Evolutionary conservation across 2,888 invertebrate genomes (phyloP).

Genomic region (Busseola fusca): DNA sequence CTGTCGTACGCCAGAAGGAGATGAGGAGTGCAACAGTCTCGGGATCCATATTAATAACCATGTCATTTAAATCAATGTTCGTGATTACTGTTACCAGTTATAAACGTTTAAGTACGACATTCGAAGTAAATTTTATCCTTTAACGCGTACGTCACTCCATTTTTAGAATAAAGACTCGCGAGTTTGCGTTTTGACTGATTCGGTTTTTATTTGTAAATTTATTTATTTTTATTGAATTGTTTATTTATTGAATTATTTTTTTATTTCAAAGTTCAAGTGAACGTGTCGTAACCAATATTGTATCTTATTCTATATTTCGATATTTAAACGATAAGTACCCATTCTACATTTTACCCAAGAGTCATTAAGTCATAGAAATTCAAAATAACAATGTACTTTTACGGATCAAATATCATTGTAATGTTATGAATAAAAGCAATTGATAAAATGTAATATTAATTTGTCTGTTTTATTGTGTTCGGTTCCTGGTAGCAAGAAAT

Average conservation of each 20-base stretch:
- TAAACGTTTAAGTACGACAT: constrained; percentile 77
- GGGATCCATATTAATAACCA: constrained; percentile 69
- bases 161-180: constrained; percentile 53
- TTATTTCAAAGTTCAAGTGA: constrained; percentile 2
- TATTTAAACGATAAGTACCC: constrained; percentile 26
- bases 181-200: constrained; percentile 57
- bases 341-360: constrained; percentile 42
- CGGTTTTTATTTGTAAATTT: constrained; percentile 26
- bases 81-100: constrained; percentile 71
- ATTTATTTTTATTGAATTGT: constrained; percentile 39
- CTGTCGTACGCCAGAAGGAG: constrained; percentile 98
- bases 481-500: constrained; percentile 7
- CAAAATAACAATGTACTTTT: constrained; percentile 65
- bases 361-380: constrained; percentile 61
- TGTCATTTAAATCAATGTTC: constrained; percentile 73
- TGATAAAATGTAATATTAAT: constrained; percentile 82
- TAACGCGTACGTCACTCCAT: constrained; percentile 30
- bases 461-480: constrained; percentile 74
- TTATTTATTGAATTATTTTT: constrained; percentile 25
- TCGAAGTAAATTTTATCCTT: constrained; percentile 87
- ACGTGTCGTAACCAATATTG: constrained; percentile 9
- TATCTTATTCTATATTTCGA: constrained; percentile 40
- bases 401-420: constrained; percentile 76
- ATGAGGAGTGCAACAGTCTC: constrained; percentile 94
- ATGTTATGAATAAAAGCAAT: constrained; percentile 86